These are phyloP conservation scores for Scaptomyza polygonia DNA, from an alignment of 2,888 invertebrate species.

Conservation along the genomic window DNA sequence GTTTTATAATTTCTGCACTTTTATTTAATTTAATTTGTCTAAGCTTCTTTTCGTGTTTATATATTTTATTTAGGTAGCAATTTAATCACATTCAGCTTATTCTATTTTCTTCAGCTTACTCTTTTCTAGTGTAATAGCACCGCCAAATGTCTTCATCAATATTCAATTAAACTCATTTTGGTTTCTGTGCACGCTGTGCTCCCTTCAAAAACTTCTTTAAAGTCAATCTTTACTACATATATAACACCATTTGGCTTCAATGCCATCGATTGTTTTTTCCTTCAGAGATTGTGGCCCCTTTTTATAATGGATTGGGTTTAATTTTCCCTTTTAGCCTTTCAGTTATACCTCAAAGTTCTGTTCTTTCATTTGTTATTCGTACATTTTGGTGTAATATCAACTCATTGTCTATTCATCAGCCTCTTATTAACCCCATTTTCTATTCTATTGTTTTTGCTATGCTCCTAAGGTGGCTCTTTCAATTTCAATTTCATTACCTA, in stretches of 20 bases:
- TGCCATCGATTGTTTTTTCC: not conserved
- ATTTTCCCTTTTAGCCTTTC: conserved; percentile 1
- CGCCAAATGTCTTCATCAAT: not conserved
- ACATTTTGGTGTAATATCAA: conserved; percentile 26
- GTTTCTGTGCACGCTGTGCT: not conserved
- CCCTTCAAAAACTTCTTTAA: not conserved
- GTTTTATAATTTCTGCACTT: too few relatives aligned
- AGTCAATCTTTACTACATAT: not conserved
- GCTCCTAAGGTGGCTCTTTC: not conserved
- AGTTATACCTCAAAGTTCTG: not conserved
- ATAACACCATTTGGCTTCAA: not conserved
- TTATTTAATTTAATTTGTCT: too few relatives aligned
- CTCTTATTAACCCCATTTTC: conserved; percentile 49
- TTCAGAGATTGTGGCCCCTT: not conserved
- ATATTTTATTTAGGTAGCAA: too few relatives aligned
- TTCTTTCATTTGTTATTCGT: conserved; percentile 7
- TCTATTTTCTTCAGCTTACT: too few relatives aligned
- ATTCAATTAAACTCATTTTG: not conserved
- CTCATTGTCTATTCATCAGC: conserved; percentile 55
- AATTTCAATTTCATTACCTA: conserved; percentile 41
- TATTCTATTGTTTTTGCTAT: conserved; percentile 33
- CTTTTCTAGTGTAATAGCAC: not conserved
- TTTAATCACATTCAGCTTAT: too few relatives aligned
- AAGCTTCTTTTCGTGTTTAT: too few relatives aligned
- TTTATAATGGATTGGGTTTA: conserved; percentile 3